Evolutionary conservation across 35 echinoderm and acorn worm genomes (phyloP).

Genomic region (Eucidaris tribuloides): DNA sequence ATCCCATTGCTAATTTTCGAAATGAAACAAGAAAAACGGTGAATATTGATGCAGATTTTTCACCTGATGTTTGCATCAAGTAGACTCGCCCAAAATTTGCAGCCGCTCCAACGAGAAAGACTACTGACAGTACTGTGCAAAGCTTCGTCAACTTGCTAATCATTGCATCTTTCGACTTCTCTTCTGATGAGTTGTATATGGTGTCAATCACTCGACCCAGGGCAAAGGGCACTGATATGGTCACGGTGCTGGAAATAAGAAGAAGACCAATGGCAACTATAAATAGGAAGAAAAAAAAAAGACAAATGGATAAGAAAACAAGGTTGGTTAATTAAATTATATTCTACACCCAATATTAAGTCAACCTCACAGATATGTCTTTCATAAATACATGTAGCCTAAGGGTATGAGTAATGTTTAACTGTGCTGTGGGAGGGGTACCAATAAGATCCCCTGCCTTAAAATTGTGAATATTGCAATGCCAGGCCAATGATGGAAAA

Average conservation of each 20-base stretch:
- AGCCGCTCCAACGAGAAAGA: conserved; percentile 73
- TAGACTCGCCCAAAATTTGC: conserved; percentile 93
- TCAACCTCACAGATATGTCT: neutral
- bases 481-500: too few relatives aligned
- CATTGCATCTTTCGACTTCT: conserved; percentile 45
- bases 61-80: conserved; percentile 93
- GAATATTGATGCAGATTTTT: neutral
- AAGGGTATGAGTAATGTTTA: neutral
- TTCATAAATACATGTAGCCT: neutral
- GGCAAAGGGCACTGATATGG: conserved; percentile 86
- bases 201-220: conserved; percentile 87
- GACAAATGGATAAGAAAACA: neutral
- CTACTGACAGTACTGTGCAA: conserved; percentile 48
- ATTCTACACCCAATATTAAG: neutral
- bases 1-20: too few relatives aligned
- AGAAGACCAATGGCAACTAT: conserved; percentile 82
- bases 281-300: neutral
- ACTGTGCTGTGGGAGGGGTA: too few relatives aligned
- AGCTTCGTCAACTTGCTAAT: conserved; percentile 54
- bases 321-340: neutral
- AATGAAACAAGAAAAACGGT: neutral
- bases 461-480: too few relatives aligned
- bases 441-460: too few relatives aligned
- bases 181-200: conserved; percentile 69
- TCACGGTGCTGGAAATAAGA: conserved; percentile 84